Evolutionary conservation across 1,140 invertebrate genomes (phyloP).

Genomic region (Zaprionus inermis): DNA sequence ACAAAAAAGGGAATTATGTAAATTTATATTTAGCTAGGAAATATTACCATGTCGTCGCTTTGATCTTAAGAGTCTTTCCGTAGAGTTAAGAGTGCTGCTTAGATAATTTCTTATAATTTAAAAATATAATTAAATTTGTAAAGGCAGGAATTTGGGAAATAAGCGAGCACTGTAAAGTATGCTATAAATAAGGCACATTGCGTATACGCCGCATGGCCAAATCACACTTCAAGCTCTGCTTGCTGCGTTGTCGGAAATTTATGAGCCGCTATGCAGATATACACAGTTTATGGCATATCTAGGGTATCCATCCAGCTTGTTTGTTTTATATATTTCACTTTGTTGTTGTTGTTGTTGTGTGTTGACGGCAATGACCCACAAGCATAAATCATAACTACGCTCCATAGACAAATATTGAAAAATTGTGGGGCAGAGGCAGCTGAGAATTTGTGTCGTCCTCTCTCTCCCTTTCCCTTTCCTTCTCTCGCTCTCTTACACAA

Average conservation of each 20-base stretch:
- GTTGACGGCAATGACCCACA: constrained; percentile 80
- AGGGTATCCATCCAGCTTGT: constrained; percentile 40
- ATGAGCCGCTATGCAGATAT: not conserved
- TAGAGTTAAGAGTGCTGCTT: constrained; percentile 14
- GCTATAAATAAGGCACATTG: constrained; percentile 18
- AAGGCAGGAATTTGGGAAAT: not conserved
- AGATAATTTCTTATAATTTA: constrained; percentile 15
- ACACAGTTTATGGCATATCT: constrained; percentile 14
- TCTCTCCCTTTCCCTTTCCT: not conserved
- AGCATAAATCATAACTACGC: constrained; percentile 76
- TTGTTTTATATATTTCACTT: constrained; percentile 76
- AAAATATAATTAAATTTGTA: constrained; percentile 19
- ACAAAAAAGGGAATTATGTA: constrained; percentile 20
- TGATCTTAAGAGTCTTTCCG: constrained; percentile 13
- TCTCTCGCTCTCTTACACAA: constrained; percentile 13
- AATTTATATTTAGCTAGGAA: not conserved
- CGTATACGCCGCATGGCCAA: constrained; percentile 6
- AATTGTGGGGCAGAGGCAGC: constrained; percentile 23
- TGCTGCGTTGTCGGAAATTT: not conserved
- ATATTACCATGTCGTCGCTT: constrained; percentile 14
- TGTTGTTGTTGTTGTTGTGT: constrained; percentile 16
- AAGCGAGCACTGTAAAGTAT: constrained; percentile 14
- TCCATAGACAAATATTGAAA: constrained; percentile 48
- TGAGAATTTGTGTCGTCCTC: constrained; percentile 2
- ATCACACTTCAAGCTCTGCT: not conserved